A percentile compares a stretch with the other conserved stretches of the same genome.
Conservation (phyloP, 1,140 invertebrate species). For the Parapsyche elsis region DNA sequence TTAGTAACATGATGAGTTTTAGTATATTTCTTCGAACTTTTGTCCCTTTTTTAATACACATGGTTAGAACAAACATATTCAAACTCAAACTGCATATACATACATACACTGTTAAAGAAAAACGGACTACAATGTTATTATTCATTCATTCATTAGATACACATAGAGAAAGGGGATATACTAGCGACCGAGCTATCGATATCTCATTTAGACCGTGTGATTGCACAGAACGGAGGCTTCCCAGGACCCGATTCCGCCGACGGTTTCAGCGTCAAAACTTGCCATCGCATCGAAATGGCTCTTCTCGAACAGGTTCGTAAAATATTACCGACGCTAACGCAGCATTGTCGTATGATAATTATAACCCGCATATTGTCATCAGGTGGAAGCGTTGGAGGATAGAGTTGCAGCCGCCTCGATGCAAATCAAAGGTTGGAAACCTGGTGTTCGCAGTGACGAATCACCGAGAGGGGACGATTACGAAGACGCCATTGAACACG, state of each 20-base stretch:
- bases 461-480: slow-evolving; percentile 67
- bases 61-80: no score
- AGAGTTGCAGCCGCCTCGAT: slow-evolving; percentile 92
- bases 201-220: slow-evolving; percentile 65
- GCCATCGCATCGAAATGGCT: slow-evolving; percentile 82
- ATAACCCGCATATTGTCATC: slow-evolving; percentile 19
- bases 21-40: neutral
- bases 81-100: neutral
- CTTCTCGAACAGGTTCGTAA: slow-evolving; percentile 77
- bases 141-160: slow-evolving; percentile 58
- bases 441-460: slow-evolving; percentile 66
- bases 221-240: slow-evolving; percentile 60
- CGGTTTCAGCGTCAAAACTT: slow-evolving; percentile 78
- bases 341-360: neutral
- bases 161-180: slow-evolving; percentile 72
- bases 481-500: slow-evolving; percentile 69
- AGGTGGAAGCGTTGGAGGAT: slow-evolving; percentile 92
- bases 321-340: no score
- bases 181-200: slow-evolving; percentile 68
- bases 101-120: neutral
- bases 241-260: slow-evolving; percentile 72
- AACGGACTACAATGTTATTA: no score
- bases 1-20: neutral
- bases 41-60: no score
- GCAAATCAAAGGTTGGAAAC: slow-evolving; percentile 92